phyloP scores from a whole-genome alignment of 2,888 invertebrate species.

The Trichacis sp. region DNA sequence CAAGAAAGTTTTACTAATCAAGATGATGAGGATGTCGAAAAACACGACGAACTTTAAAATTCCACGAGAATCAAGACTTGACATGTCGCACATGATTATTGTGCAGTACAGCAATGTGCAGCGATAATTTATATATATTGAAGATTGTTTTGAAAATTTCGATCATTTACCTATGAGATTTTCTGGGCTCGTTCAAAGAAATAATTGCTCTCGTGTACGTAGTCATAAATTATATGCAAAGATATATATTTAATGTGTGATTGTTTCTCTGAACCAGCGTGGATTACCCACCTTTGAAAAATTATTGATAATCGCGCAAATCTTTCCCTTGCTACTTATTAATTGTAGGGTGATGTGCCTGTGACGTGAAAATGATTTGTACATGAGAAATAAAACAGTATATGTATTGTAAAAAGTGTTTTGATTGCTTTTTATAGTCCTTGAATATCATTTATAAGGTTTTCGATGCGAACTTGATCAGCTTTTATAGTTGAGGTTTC shows the following conservation, averaged over 20 bases:
- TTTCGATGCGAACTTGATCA: no score
- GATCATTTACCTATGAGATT: no score
- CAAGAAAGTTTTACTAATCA: constrained; percentile 59
- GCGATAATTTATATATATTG: not conserved
- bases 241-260: not conserved
- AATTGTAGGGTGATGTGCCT: not conserved
- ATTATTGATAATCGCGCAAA: not conserved
- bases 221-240: constrained; percentile 3
- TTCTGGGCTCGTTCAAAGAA: not conserved
- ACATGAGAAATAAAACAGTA: constrained; percentile 48
- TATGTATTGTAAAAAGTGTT: constrained; percentile 15
- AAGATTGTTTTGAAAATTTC: not conserved
- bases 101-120: not conserved
- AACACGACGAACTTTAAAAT: constrained; percentile 76
- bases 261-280: not conserved
- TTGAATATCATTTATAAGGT: no score
- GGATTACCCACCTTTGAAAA: not conserved
- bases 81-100: not conserved
- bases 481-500: no score
- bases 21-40: constrained; percentile 66
- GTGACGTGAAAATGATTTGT: constrained; percentile 57
- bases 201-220: not conserved
- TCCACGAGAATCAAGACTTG: not conserved
- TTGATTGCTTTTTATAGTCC: not conserved
- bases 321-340: not conserved